Evolutionary conservation across 2,888 invertebrate species (phyloP), one percentile per base, ranked within the genome.

Genomic region (Amphipyra berbera): DNA sequence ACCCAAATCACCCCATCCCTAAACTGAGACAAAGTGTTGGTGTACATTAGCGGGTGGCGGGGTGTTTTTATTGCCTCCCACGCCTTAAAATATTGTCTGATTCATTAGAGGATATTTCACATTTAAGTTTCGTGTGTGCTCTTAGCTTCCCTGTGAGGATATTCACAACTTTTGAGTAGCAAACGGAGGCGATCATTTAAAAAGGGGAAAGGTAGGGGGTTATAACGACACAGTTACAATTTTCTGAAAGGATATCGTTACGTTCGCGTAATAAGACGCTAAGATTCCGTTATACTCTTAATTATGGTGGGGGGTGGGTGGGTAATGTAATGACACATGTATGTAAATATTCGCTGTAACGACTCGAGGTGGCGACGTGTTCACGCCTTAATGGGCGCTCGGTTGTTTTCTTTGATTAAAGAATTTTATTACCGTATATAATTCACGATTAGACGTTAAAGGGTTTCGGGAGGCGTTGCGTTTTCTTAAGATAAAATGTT

Each of bases 351-450:
- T 90, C 91, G 84, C 82, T 85, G 90, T 91, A 93, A 93, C 91
- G 92, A 90, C 92, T 87, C 81, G 81, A 94, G 94, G 94, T 93
- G 93, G 92, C 91, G 93, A 93, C 92, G 91, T 91, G 91, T 91
- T 91, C 91, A 84, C 87, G 89, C 88, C 88, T 90, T 93, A 94
- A 94, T 92, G 94, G 90, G 86, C 79, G 83, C 92, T 88, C 86
- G 91, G 94, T 93, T 94, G 93, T 94, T 93, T 94, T 95, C 95
- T 94, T 95, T 95, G 95, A 95, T 95, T 95, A 95, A 95, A 95
- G 95, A 95, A 94, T 95, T 95, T 95, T 95, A 95, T 94, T 94
- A 93, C 91, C 81, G 90, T 84, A 83, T 90, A 95, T 95, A 95
- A 94, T 94, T 95, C 94, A 94, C 95, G 95, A 95, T 95, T 95